Percentiles rank a stretch among this genome's conserved stretches.
Evolutionary conservation across 2,797 vertebrate species (phyloP).

Genomic region (Oryzias dopingdopingensis): DNA sequence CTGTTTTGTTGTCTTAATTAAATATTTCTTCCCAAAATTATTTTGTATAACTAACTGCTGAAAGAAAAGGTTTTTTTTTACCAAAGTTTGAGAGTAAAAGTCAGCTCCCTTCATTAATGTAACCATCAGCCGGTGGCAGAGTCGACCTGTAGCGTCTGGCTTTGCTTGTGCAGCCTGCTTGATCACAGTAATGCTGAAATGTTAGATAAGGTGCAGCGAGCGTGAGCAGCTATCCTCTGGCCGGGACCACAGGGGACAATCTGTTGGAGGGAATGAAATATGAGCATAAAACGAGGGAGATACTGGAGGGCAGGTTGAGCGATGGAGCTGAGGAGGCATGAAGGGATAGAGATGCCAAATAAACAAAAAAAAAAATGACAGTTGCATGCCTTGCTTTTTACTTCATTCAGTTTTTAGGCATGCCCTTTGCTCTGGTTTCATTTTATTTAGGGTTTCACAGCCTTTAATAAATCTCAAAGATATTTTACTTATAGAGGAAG

Average conservation of each 20-base stretch:
- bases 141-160: constrained; percentile 25
- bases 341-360: constrained; percentile 11
- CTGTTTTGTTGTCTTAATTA: too few species aligned
- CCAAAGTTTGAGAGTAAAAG: constrained; percentile 18
- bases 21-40: neutral
- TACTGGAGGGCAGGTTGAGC: neutral
- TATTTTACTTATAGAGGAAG: constrained; percentile 26
- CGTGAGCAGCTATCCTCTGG: constrained; percentile 29
- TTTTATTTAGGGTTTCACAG: neutral
- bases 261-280: constrained; percentile 3
- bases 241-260: constrained; percentile 10
- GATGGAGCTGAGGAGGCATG: constrained; percentile 9
- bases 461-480: constrained; percentile 8
- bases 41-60: neutral
- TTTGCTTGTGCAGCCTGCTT: constrained; percentile 18
- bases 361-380: constrained; percentile 8
- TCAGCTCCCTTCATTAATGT: neutral
- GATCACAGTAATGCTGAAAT: constrained; percentile 46
- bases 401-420: neutral
- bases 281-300: constrained; percentile 20
- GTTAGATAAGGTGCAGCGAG: constrained; percentile 41
- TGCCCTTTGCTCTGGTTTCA: too few species aligned
- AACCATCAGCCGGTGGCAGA: constrained; percentile 10
- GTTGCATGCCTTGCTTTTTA: neutral
- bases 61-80: neutral